Evolutionary conservation across 2,797 vertebrate genomes (phyloP), one percentile per base, ranked within the genome.

Genomic region (Hylomyscus alleni): DNA sequence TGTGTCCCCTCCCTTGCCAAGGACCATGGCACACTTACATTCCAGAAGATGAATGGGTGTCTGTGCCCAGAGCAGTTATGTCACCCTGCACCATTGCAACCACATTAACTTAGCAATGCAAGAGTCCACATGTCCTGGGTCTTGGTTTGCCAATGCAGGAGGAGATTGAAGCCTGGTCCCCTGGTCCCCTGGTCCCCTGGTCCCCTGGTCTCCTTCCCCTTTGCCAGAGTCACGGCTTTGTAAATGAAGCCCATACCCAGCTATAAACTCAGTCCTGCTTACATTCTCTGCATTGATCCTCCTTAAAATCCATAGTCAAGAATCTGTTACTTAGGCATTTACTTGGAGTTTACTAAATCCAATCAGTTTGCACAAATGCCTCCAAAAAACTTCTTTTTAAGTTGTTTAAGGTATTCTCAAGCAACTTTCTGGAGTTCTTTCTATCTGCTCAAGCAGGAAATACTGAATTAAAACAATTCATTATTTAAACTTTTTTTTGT

Each of bases 61-160:
- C 11, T 4, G n/a, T 44, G 40, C 65, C 12, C 19, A 69, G 60
- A 81, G 73, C n/a, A 50, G 0, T 31, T 56, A 73, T 0, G 2
- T 72, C 78, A 8, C 52, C 54, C 77, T 31, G 24, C 12, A 4
- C 34, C 22, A 31, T 72, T 78, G 60, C 31, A 75, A 13, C 60
- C 31, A n/a, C 19, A 6, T 13, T 78, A 20, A 24, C 37, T 6
- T 34, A 40, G 67, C 44, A 7, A 8, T 2, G 15, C 2, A 11
- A 12, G n/a, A 54, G 56, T 9, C 22, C 14, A 24, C 62, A 34
- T 0, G 1, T 22, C 9, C 1, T 10, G 3, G 10, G 60, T 44
- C 7, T 54, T 10, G 0, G 34, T 87, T 40, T 24, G 13, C 60
- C 85, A 72, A 29, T 10, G 15, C 65, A 78, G 37, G 40, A 78